These are phyloP conservation scores for Sitobion miscanthi DNA, from an alignment of 1,140 invertebrate species.

Conservation along the genomic window DNA sequence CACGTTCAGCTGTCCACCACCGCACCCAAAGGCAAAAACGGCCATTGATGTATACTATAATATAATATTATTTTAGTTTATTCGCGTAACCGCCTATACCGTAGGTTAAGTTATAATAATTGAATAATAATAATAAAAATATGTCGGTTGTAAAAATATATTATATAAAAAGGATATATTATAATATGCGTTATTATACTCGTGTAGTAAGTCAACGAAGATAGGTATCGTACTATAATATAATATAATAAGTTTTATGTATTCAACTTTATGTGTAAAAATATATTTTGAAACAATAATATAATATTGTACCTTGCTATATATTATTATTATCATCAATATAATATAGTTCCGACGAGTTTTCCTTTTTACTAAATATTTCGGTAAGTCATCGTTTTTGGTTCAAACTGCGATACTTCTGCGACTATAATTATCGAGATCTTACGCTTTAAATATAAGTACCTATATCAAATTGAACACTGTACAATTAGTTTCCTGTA, in stretches of 20 bases:
- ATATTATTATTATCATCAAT: neutral
- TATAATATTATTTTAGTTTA: neutral
- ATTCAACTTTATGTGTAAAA: neutral
- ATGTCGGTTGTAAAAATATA: neutral
- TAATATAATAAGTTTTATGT: neutral
- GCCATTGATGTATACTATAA: constrained; percentile 22
- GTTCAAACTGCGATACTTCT: no score
- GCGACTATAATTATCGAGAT: neutral
- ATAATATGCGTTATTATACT: neutral
- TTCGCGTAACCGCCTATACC: neutral
- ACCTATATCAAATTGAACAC: neutral
- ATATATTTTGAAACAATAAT: neutral
- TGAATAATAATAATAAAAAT: neutral
- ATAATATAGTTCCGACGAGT: neutral
- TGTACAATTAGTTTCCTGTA: neutral
- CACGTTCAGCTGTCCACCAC: neutral
- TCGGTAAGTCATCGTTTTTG: neutral
- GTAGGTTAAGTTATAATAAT: neutral
- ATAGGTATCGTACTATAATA: neutral
- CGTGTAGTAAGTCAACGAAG: neutral
- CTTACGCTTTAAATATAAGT: neutral
- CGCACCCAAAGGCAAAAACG: constrained; percentile 46
- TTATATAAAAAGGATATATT: neutral
- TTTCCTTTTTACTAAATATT: neutral
- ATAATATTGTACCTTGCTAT: neutral